Evolutionary conservation across 1,140 invertebrate genomes (phyloP).

Genomic region (Aphelinus atriplicis): DNA sequence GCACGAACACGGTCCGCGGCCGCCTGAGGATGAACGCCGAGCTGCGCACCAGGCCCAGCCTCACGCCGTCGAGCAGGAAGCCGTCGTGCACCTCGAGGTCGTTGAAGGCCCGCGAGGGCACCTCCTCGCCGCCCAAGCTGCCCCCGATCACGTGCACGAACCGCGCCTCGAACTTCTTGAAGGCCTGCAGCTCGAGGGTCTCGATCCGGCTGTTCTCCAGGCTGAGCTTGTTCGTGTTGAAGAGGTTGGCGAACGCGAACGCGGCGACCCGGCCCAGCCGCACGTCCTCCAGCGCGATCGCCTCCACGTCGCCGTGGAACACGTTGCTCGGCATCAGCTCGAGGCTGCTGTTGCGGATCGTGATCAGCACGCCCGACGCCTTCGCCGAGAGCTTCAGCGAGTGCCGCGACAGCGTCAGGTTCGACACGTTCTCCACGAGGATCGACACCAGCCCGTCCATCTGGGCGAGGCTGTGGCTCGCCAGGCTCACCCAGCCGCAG

Average conservation of each 20-base stretch:
- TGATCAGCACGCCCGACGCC: constrained; percentile 52
- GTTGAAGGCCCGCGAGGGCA: constrained; percentile 78
- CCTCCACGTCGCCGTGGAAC: constrained; percentile 76
- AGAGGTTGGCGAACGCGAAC: constrained; percentile 78
- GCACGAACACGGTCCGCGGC: constrained; percentile 70
- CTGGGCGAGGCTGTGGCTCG: constrained; percentile 63
- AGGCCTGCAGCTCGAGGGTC: constrained; percentile 75
- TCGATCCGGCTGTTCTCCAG: constrained; percentile 68
- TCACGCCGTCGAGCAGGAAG: constrained; percentile 66
- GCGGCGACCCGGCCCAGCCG: constrained; percentile 72
- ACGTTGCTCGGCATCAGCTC: constrained; percentile 73
- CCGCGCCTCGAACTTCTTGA: constrained; percentile 79
- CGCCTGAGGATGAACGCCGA: constrained; percentile 70
- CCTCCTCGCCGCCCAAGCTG: constrained; percentile 59
- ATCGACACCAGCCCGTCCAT: constrained; percentile 65
- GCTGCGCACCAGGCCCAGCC: constrained; percentile 58
- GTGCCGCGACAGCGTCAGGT: constrained; percentile 61
- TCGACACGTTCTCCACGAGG: constrained; percentile 63
- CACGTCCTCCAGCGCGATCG: constrained; percentile 72
- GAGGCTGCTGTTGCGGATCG: constrained; percentile 63
- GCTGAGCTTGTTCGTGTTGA: constrained; percentile 62
- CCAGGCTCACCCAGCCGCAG: constrained; percentile 66
- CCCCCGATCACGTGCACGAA: constrained; percentile 70
- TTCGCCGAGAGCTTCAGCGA: constrained; percentile 57
- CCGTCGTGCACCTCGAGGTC: constrained; percentile 76